These are phyloP conservation scores for Orthosia gothica DNA, from an alignment of 2,888 invertebrate genomes.

Conservation along the genomic window DNA sequence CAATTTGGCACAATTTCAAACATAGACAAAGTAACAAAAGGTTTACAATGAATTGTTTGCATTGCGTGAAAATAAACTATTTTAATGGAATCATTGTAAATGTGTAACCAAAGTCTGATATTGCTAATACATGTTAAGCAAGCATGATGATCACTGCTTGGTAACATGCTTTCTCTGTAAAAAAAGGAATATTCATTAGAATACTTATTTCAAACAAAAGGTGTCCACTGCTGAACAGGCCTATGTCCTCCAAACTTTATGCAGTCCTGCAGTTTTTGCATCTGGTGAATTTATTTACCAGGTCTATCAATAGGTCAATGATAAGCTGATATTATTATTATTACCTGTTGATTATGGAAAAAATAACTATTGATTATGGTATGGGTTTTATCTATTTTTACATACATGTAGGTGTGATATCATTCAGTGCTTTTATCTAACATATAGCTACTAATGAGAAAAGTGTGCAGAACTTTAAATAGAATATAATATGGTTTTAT, in stretches of 20 bases:
- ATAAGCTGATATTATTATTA: not conserved
- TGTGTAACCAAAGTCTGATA: slow-evolving; percentile 16
- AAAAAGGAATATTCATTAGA: too few species aligned
- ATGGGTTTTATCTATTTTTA: slow-evolving; percentile 23
- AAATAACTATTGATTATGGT: not conserved
- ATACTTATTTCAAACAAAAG: too few species aligned
- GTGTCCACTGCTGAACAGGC: too few species aligned
- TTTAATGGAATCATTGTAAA: slow-evolving; percentile 50
- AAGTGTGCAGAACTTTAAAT: slow-evolving; percentile 5
- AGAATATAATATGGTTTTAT: slow-evolving; percentile 13
- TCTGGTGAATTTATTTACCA: too few species aligned
- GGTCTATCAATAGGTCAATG: not conserved
- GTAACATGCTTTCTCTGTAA: too few species aligned
- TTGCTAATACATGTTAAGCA: not conserved
- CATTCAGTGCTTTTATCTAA: not conserved
- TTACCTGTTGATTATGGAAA: slow-evolving; percentile 7
- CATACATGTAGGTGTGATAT: slow-evolving; percentile 6
- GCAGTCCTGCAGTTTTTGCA: too few species aligned
- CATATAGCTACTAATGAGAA: slow-evolving; percentile 8
- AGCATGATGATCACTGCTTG: not conserved
- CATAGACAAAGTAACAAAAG: slow-evolving; percentile 61
- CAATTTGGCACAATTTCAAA: slow-evolving; percentile 67
- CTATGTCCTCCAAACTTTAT: too few species aligned
- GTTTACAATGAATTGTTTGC: slow-evolving; percentile 58
- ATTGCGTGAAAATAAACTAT: slow-evolving; percentile 44